A percentile compares a stretch with the other conserved stretches of the same genome.
phyloP scores from a whole-genome alignment of 2,113 vertebrate genomes.

The Haemorhous mexicanus region DNA sequence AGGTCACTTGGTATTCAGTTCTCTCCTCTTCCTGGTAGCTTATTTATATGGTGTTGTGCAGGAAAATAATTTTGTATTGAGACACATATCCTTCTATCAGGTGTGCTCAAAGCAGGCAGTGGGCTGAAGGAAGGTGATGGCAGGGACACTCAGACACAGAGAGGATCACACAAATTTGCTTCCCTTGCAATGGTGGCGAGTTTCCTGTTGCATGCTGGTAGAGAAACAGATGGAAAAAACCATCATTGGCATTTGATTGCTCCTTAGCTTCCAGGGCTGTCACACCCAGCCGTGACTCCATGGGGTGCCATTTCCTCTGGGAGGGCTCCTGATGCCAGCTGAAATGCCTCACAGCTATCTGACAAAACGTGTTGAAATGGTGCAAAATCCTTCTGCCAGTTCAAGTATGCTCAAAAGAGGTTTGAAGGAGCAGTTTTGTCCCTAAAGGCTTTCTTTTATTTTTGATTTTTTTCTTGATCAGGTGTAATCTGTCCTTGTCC shows the following conservation, averaged over 20 bases:
- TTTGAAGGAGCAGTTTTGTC: not conserved
- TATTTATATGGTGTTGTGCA: not conserved
- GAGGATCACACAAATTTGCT: not conserved
- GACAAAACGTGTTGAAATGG: constrained; percentile 1
- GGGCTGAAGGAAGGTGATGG: not conserved
- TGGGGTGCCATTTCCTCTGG: not conserved
- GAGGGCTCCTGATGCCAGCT: not conserved
- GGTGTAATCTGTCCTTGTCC: not conserved
- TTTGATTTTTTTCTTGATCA: not conserved
- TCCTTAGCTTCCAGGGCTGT: constrained; percentile 11
- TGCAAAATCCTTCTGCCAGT: constrained; percentile 27
- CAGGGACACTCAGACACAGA: not conserved
- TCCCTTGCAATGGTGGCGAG: not conserved
- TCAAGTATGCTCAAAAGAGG: not conserved
- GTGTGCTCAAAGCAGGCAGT: not conserved
- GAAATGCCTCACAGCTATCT: not conserved
- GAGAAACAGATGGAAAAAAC: not conserved
- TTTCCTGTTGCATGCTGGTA: not conserved
- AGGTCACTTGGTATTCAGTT: not conserved
- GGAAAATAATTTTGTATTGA: not conserved
- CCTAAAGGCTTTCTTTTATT: not conserved
- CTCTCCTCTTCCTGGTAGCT: not conserved
- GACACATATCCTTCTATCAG: not conserved
- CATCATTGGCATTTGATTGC: not conserved
- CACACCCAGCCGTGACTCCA: not conserved